Evolutionary conservation across 2,888 invertebrate genomes (phyloP).

Genomic region (Temnothorax ravouxi): DNA sequence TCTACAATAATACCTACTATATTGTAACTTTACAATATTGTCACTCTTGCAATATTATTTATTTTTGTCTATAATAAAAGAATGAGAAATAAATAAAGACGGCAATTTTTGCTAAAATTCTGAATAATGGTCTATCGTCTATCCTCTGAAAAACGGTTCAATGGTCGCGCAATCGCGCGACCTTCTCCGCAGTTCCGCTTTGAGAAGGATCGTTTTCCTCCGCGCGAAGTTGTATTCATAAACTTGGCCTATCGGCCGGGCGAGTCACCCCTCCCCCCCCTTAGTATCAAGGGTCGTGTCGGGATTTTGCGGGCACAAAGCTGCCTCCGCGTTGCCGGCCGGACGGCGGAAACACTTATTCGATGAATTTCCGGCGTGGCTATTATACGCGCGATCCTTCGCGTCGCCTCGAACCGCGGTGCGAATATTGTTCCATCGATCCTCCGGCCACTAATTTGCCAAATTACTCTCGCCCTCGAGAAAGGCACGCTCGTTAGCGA

Average conservation of each 20-base stretch:
- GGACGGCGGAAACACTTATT: conserved; percentile 29
- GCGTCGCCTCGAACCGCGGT: neutral
- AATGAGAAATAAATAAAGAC: neutral
- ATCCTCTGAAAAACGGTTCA: neutral
- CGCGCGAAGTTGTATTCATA: conserved; percentile 26
- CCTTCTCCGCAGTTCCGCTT: neutral
- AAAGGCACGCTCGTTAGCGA: conserved; percentile 50
- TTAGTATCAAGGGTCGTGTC: conserved; percentile 10
- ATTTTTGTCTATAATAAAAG: neutral
- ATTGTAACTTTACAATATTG: neutral
- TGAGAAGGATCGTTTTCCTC: conserved; percentile 13
- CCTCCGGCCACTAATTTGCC: conserved; percentile 40
- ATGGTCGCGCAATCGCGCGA: neutral
- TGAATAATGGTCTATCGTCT: neutral
- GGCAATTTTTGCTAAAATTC: neutral
- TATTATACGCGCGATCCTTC: conserved; percentile 41
- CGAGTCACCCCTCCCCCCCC: neutral
- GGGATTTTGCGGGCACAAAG: conserved; percentile 36
- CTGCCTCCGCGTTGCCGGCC: neutral
- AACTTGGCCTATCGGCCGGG: conserved; percentile 34
- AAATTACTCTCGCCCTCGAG: conserved; percentile 42
- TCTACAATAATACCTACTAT: no score
- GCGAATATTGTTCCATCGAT: conserved; percentile 47
- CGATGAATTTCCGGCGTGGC: conserved; percentile 23
- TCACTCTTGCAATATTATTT: neutral